Evolutionary conservation across 2,797 vertebrate genomes (phyloP).

Genomic region (Pseudopleuronectes americanus): DNA sequence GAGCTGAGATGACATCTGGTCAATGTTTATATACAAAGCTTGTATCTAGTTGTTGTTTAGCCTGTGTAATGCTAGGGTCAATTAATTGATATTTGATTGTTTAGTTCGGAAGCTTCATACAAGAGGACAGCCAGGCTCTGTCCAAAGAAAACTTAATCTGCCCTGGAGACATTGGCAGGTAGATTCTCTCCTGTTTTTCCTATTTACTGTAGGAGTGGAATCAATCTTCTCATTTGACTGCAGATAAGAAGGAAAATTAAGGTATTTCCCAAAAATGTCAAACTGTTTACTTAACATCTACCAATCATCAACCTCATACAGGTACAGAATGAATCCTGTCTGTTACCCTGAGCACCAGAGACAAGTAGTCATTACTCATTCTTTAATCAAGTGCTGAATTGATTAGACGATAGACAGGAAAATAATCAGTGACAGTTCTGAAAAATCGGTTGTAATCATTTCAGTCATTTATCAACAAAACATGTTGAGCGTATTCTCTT

Average conservation of each 20-base stretch:
- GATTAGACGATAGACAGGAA: neutral
- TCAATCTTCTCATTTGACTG: neutral
- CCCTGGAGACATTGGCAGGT: too few relatives aligned
- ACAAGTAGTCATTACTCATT: neutral
- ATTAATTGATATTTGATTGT: neutral
- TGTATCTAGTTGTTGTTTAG: neutral
- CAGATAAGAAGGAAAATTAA: neutral
- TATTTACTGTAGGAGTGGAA: neutral
- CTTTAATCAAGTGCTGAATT: neutral
- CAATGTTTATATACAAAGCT: slow-evolving; percentile 3
- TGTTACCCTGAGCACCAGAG: neutral
- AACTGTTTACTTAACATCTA: neutral
- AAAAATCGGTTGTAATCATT: neutral
- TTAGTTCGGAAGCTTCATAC: neutral
- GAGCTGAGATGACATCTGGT: slow-evolving; percentile 10
- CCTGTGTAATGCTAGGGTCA: neutral
- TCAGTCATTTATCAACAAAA: slow-evolving; percentile 1
- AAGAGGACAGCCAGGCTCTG: neutral
- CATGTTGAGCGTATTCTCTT: neutral
- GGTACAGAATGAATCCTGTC: neutral
- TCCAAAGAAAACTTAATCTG: too few relatives aligned
- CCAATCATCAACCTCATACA: neutral
- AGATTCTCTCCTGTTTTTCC: neutral
- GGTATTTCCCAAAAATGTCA: neutral
- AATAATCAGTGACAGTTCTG: neutral